A percentile compares a stretch with the other conserved stretches of the same genome.
Evolutionary conservation across 2,888 invertebrate genomes (phyloP).

Genomic region (Chaetoderma sp.): DNA sequence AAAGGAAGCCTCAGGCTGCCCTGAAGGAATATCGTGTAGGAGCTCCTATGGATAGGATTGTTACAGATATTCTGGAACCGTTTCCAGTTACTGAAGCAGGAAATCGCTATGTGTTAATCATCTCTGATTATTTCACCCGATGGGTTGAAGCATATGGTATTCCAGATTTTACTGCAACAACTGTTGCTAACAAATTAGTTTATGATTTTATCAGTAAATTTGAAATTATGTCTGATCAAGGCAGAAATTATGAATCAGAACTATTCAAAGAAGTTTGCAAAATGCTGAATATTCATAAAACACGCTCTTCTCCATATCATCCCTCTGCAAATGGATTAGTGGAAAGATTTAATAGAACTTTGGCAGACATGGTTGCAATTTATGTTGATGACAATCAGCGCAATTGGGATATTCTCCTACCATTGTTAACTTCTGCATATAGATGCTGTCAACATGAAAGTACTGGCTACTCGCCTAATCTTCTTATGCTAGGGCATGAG

Average conservation of each 20-base stretch:
- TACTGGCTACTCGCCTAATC: constrained; percentile 31
- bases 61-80: constrained; percentile 25
- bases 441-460: constrained; percentile 25
- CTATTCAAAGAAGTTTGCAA: constrained; percentile 13
- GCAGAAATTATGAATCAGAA: constrained; percentile 4
- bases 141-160: constrained; percentile 19
- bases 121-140: neutral
- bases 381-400: constrained; percentile 20
- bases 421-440: constrained; percentile 31
- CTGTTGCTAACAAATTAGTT: neutral
- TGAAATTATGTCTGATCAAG: constrained; percentile 4
- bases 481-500: constrained; percentile 35
- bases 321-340: constrained; percentile 30
- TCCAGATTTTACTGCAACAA: neutral
- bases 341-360: constrained; percentile 32
- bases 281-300: constrained; percentile 12
- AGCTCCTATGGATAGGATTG: constrained; percentile 21
- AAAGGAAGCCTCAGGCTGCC: neutral
- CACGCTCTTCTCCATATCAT: constrained; percentile 23
- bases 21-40: constrained; percentile 18
- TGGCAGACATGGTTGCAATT: constrained; percentile 27
- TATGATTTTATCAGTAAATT: neutral
- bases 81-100: constrained; percentile 15
- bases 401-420: constrained; percentile 34
- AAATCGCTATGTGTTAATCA: constrained; percentile 17